Evolutionary conservation across 2,113 vertebrate species (phyloP).

Genomic region (Oryzias melastigma): DNA sequence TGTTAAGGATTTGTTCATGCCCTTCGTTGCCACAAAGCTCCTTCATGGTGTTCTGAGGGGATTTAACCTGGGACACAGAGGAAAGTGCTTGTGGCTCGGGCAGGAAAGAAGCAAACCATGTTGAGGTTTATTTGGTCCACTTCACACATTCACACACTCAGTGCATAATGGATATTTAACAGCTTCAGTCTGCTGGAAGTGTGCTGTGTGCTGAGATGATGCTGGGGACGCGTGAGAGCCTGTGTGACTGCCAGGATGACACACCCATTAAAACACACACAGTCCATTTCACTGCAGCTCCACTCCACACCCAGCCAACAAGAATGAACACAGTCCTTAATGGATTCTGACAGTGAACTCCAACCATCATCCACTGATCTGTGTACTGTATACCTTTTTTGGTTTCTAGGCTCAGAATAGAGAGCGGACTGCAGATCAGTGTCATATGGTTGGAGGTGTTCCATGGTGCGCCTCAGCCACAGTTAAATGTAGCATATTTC

Average conservation of each 20-base stretch:
- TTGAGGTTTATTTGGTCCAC: too few relatives aligned
- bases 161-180: constrained; percentile 65
- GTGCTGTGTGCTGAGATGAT: constrained; percentile 41
- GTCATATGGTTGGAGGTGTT: constrained; percentile 14
- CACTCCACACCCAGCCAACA: constrained; percentile 31
- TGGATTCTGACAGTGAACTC: constrained; percentile 7
- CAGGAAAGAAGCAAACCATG: too few relatives aligned
- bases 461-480: constrained; percentile 19
- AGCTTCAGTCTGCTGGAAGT: constrained; percentile 52
- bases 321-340: constrained; percentile 30
- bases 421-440: constrained; percentile 1
- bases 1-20: background rate
- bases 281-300: constrained; percentile 38
- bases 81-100: background rate
- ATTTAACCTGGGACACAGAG: constrained; percentile 30
- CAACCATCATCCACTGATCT: background rate
- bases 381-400: background rate
- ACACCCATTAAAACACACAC: constrained; percentile 61
- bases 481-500: constrained; percentile 23
- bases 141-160: constrained; percentile 2
- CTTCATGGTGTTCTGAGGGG: constrained; percentile 20
- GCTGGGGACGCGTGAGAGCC: constrained; percentile 41
- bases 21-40: background rate
- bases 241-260: constrained; percentile 49
- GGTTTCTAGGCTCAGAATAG: background rate